These are phyloP conservation scores for Calliopum simillimum DNA, from an alignment of 2,888 invertebrate genomes.

Conservation along the genomic window DNA sequence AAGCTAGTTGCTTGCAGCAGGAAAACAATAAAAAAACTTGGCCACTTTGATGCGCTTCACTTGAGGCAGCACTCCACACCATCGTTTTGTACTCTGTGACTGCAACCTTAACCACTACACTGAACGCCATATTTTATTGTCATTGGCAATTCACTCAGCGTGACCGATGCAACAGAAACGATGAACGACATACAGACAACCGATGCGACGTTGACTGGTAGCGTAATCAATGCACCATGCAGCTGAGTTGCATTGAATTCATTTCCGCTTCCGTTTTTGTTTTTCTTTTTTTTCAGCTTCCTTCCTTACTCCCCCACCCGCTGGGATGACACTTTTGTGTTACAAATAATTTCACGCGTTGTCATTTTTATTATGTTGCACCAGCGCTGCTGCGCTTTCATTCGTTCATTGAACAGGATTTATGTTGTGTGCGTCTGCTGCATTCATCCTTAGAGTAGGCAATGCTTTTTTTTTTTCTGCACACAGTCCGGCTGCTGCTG, in stretches of 20 bases:
- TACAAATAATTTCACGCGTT: constrained; percentile 19
- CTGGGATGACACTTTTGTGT: not conserved
- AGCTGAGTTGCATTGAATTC: constrained; percentile 8
- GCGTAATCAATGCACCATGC: not conserved
- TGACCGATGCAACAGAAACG: no score
- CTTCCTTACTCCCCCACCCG: not conserved
- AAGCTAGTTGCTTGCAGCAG: no score
- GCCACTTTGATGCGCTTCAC: no score
- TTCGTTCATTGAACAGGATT: not conserved
- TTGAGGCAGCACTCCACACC: no score
- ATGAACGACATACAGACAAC: no score
- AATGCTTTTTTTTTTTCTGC: not conserved
- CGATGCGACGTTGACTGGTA: not conserved
- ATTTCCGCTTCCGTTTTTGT: constrained; percentile 10
- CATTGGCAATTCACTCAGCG: no score
- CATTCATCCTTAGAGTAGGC: no score
- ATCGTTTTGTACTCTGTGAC: no score
- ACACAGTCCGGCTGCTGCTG: not conserved
- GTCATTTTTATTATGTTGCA: constrained; percentile 9
- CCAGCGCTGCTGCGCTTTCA: not conserved
- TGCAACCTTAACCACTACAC: no score
- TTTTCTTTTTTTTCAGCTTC: not conserved
- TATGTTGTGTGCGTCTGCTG: no score
- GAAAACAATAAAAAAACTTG: no score
- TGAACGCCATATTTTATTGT: no score